phyloP scores from a whole-genome alignment of 64 coral and sea anemone species.

The Stichodactyla helianthus region DNA sequence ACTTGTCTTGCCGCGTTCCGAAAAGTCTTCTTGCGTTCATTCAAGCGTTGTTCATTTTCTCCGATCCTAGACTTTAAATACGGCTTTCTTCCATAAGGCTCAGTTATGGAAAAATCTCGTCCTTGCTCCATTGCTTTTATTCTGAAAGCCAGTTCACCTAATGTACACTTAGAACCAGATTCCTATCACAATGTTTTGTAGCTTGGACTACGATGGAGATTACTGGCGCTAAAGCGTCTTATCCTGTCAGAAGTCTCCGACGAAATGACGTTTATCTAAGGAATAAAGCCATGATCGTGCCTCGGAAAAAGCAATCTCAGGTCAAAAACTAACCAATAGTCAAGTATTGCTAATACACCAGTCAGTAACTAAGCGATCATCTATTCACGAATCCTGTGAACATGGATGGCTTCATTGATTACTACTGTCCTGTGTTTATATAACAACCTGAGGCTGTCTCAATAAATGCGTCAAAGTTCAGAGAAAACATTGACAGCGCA shows the following conservation, averaged over 20 bases:
- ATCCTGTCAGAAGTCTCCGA: background rate
- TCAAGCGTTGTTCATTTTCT: background rate
- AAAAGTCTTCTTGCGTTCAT: background rate
- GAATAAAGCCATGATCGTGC: background rate
- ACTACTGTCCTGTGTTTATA: background rate
- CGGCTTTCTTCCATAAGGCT: background rate
- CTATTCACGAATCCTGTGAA: background rate
- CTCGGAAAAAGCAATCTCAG: background rate
- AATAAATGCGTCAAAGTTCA: background rate
- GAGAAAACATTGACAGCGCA: background rate
- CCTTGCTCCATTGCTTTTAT: background rate
- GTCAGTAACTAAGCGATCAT: background rate
- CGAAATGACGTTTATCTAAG: background rate
- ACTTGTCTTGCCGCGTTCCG: background rate
- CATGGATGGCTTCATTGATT: background rate
- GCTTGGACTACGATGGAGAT: background rate
- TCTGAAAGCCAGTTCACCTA: background rate
- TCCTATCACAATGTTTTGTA: background rate
- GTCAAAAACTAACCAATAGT: background rate
- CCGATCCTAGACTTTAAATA: background rate
- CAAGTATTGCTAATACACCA: background rate
- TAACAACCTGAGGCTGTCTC: background rate
- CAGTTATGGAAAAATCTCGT: background rate
- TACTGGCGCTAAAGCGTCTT: constrained; percentile 3
- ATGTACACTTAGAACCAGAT: background rate